phyloP scores from a whole-genome alignment of 1,140 invertebrate genomes.

The Dreissena rostriformis region DNA sequence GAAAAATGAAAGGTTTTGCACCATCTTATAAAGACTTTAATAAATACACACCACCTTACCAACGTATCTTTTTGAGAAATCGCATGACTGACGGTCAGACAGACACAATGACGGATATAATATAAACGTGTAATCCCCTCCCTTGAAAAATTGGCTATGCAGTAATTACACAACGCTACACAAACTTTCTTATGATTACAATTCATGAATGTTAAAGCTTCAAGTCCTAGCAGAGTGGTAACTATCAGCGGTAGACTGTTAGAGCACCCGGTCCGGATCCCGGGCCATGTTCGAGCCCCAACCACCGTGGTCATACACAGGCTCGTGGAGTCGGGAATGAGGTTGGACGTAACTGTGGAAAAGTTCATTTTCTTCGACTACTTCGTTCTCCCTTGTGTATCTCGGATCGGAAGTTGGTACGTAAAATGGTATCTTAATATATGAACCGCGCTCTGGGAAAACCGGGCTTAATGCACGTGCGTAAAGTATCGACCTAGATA shows the following conservation, averaged over 20 bases:
- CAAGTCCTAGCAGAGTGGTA: neutral
- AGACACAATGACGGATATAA: neutral
- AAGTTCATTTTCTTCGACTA: constrained; percentile 39
- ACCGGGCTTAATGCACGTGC: too few relatives aligned
- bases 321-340: neutral
- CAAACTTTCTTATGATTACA: neutral
- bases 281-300: constrained; percentile 8
- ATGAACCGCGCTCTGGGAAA: too few relatives aligned
- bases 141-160: neutral
- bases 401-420: constrained; percentile 35
- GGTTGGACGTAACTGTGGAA: constrained; percentile 23
- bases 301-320: neutral
- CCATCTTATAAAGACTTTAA: too few relatives aligned
- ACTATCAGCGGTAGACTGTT: neutral
- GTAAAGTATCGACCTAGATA: too few relatives aligned
- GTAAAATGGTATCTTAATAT: neutral
- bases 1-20: too few relatives aligned
- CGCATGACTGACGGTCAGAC: too few relatives aligned
- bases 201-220: neutral
- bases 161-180: too few relatives aligned
- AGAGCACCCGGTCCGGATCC: constrained; percentile 18
- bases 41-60: neutral
- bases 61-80: neutral
- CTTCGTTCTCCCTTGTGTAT: constrained; percentile 31
- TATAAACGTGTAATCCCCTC: neutral